Conservation (phyloP, 2,797 vertebrate species). For the Hydrolagus colliei region DNA sequence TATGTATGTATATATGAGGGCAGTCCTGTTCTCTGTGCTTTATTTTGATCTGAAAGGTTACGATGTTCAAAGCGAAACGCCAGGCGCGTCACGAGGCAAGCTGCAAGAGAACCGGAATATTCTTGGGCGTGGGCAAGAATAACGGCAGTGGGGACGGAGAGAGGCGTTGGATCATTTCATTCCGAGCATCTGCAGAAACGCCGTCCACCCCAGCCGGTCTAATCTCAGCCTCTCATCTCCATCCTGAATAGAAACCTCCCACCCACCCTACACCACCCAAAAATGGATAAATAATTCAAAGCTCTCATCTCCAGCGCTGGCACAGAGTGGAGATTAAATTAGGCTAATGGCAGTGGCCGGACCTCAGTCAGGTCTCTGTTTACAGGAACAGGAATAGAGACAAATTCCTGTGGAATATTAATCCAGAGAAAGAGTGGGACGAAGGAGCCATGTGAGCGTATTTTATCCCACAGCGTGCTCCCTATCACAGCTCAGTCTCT, state of each 20-base stretch:
- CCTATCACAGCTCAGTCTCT: too few species aligned
- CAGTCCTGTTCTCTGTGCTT: background rate
- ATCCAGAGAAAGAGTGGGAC: too few species aligned
- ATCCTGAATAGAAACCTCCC: background rate
- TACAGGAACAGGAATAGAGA: too few species aligned
- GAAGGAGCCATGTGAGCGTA: too few species aligned
- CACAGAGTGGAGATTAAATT: background rate
- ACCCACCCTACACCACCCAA: background rate
- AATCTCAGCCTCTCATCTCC: background rate
- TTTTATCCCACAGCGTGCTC: too few species aligned
- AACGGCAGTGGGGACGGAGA: background rate
- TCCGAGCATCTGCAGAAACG: background rate
- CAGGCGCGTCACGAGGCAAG: background rate
- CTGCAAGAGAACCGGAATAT: background rate
- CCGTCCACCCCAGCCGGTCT: background rate
- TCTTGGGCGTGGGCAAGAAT: background rate
- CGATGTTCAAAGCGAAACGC: slow-evolving; percentile 5
- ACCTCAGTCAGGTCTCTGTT: too few species aligned
- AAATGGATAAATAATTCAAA: background rate
- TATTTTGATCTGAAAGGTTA: slow-evolving; percentile 9
- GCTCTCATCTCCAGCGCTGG: background rate
- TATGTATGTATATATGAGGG: background rate
- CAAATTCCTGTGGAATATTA: too few species aligned
- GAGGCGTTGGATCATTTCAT: background rate
- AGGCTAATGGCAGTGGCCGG: too few species aligned